phyloP scores from a whole-genome alignment of 2,113 vertebrate genomes.

The Oxyruncus cristatus region DNA sequence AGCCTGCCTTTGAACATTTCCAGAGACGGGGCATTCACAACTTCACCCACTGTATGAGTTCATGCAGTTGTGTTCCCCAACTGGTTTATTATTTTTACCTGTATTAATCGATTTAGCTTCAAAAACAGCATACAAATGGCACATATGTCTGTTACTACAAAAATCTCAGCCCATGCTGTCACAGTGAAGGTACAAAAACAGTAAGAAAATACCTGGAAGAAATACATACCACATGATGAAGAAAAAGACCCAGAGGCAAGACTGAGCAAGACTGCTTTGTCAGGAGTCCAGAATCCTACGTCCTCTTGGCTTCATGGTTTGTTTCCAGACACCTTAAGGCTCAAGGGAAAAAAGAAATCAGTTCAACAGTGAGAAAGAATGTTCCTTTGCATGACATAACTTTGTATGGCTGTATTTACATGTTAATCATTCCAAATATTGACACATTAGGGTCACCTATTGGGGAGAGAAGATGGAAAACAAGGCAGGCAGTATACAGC shows the following conservation, averaged over 20 bases:
- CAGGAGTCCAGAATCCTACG: not conserved
- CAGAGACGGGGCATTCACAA: rapidly evolving
- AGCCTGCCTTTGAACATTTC: not conserved
- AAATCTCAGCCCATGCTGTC: not conserved
- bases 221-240: not conserved
- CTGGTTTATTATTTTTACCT: rapidly evolving
- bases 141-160: rapidly evolving
- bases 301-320: not conserved
- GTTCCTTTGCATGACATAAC: not conserved
- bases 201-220: not conserved
- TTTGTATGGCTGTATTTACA: not conserved
- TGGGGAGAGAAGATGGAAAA: not conserved
- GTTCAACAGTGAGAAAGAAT: not conserved
- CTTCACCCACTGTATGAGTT: rapidly evolving
- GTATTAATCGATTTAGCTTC: rapidly evolving
- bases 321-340: not conserved
- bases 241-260: not conserved
- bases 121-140: rapidly evolving
- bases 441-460: not conserved
- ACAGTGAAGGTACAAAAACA: not conserved
- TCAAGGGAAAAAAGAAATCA: not conserved
- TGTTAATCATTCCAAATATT: slow-evolving; percentile 34
- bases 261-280: not conserved
- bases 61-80: rapidly evolving
- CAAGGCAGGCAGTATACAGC: not conserved